A percentile compares a stretch with the other conserved stretches of the same genome.
These are phyloP conservation scores for Pollenia amentaria DNA, from an alignment of 2,888 invertebrate genomes.

Conservation along the genomic window DNA sequence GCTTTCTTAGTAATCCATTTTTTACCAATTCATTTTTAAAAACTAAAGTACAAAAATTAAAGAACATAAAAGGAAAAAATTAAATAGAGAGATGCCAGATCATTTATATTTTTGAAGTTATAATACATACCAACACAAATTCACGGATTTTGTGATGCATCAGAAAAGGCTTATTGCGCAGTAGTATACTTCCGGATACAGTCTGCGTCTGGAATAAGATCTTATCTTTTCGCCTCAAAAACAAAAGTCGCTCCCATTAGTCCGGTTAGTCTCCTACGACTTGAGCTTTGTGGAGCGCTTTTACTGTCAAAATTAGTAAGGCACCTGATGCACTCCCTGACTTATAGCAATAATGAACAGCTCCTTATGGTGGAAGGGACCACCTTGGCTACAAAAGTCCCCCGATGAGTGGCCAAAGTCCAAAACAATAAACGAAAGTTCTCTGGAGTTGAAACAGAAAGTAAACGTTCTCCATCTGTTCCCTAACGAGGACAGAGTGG, in stretches of 20 bases:
- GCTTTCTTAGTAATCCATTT: too few species aligned
- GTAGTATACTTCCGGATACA: slow-evolving; percentile 34
- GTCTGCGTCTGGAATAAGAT: neutral
- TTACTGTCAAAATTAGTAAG: slow-evolving; percentile 55
- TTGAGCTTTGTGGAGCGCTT: slow-evolving; percentile 68
- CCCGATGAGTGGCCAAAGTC: slow-evolving; percentile 51
- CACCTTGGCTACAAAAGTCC: slow-evolving; percentile 32
- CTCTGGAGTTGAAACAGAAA: neutral
- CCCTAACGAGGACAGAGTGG: neutral
- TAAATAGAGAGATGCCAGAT: too few species aligned
- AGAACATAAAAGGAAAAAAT: too few species aligned
- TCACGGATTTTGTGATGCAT: slow-evolving; percentile 69
- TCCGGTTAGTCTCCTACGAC: slow-evolving; percentile 59
- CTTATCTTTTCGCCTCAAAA: slow-evolving; percentile 59
- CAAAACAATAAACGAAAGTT: neutral
- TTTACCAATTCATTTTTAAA: too few species aligned
- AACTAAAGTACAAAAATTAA: too few species aligned
- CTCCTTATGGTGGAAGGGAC: slow-evolving; percentile 65
- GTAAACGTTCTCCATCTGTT: neutral
- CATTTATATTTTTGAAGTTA: too few species aligned
- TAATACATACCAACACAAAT: slow-evolving; percentile 26
- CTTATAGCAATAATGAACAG: too few species aligned
- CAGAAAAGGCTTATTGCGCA: slow-evolving; percentile 50
- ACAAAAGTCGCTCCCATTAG: slow-evolving; percentile 68
- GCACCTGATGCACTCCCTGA: slow-evolving; percentile 41